Percentiles rank a stretch among this genome's conserved stretches.
Conservation (phyloP, 2,888 invertebrate species). For the Acleris cristana region DNA sequence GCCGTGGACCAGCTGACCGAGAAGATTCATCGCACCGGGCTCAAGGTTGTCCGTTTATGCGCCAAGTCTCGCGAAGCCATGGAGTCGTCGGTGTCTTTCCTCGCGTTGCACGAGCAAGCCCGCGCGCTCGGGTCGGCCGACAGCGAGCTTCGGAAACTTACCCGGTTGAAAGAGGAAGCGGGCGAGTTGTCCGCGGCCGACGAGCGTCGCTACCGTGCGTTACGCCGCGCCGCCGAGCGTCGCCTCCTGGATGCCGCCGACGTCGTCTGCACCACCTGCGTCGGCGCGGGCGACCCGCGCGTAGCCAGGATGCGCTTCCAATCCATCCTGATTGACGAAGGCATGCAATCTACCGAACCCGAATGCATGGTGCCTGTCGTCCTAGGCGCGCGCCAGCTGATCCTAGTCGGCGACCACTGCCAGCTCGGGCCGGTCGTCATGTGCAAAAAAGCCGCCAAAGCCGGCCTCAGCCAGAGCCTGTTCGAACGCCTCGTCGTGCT, state of each 20-base stretch:
- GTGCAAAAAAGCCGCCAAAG: slow-evolving; percentile 99
- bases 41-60: slow-evolving; percentile 96
- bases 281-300: slow-evolving; percentile 96
- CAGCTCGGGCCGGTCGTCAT: slow-evolving; percentile 99
- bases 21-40: slow-evolving; percentile 98
- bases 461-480: slow-evolving; percentile 97
- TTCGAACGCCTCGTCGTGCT: slow-evolving; percentile 98
- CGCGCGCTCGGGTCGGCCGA: slow-evolving; percentile 96
- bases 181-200: slow-evolving; percentile 98
- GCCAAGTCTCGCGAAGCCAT: slow-evolving; percentile 99
- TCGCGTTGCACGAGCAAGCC: slow-evolving; percentile 98
- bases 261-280: slow-evolving; percentile 97
- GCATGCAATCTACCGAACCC: slow-evolving; percentile 98
- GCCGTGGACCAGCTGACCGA: slow-evolving; percentile 99
- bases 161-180: slow-evolving; percentile 98
- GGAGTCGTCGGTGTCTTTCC: slow-evolving; percentile 97
- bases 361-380: slow-evolving; percentile 99
- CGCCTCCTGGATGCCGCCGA: slow-evolving; percentile 97
- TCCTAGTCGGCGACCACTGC: slow-evolving; percentile 99
- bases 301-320: slow-evolving; percentile 93
- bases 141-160: slow-evolving; percentile 95
- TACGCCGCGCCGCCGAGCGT: slow-evolving; percentile 96
- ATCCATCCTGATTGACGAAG: slow-evolving; percentile 98
- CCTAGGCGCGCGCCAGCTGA: slow-evolving; percentile 97
- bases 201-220: slow-evolving; percentile 95